Base-by-base conservation (phyloP, 37 sponge, comb jelly and placozoan genomes). In the Amphimedon queenslandica region DNA sequence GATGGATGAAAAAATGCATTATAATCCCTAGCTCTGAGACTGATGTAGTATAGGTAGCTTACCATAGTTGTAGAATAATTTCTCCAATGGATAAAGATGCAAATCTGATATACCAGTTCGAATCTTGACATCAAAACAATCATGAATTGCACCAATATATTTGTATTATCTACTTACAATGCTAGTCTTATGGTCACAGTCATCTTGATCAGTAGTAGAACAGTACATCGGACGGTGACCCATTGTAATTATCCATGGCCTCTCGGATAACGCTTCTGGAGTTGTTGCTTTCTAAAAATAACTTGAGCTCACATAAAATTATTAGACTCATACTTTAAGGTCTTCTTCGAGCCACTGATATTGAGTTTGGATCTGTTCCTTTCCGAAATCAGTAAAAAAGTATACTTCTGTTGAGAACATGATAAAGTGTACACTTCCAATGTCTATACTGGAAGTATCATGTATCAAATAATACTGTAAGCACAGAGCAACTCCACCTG, bases 151-250 rank as follows among this genome's bases (percentile, higher is more conserved):
- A n/a, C n/a, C n/a, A n/a, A n/a, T n/a, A n/a, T n/a, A n/a, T n/a
- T n/a, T n/a, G n/a, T n/a, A n/a, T n/a, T n/a, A 34, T 13, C 33
- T 38, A 72, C 76, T 35, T 42, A 83, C 77, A 40, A 76, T 30
- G 58, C 77, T 76, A 24, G 69, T 71, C 34, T 41, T 42, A 11
- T 70, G 56, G 65, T 83, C 67, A 72, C 85, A 84, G 37, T 72
- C 74, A 72, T 84, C 79, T 2, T 41, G 41, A 73, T 77, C 74
- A 58, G 37, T 55, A 41, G 71, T 76, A 39, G 79, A 72, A 55
- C 85, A 84, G 63, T 84, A 84, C 85, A 84, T 84, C 33, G 85
- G 85, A 29, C 85, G 71, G 68, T 84, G 85, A 1, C 58, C 85
- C 60, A 58, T 58, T 23, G 85, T 70, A 25, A 84, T 84, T 31